Evolutionary conservation across 2,888 invertebrate species (phyloP).

Genomic region (Pollenia labialis): DNA sequence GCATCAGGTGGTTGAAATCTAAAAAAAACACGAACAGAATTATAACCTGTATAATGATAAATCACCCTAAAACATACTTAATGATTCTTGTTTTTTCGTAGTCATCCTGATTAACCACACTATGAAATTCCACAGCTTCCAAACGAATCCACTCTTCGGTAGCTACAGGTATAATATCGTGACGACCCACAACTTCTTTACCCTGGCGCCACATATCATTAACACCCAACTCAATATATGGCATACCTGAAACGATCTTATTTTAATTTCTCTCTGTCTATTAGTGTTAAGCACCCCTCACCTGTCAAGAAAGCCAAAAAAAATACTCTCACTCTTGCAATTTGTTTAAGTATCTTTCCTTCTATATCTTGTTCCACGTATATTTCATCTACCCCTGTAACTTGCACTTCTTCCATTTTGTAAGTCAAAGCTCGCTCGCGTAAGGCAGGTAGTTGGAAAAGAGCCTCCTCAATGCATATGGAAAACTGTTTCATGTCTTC

Average conservation of each 20-base stretch:
- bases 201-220: conserved; percentile 99
- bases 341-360: conserved; percentile 94
- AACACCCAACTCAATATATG: conserved; percentile 97
- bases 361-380: conserved; percentile 94
- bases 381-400: conserved; percentile 96
- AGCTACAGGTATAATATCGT: conserved; percentile 99
- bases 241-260: conserved; percentile 88
- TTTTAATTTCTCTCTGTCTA: neutral
- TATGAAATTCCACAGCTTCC: conserved; percentile 97
- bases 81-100: conserved; percentile 93
- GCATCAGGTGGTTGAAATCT: conserved; percentile 99
- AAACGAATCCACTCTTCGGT: conserved; percentile 99
- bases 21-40: neutral
- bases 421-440: conserved; percentile 95
- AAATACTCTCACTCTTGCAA: conserved; percentile 97
- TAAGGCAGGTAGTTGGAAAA: conserved; percentile 93
- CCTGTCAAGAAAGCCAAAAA: conserved; percentile 98
- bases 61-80: conserved; percentile 86
- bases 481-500: conserved; percentile 97
- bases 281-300: conserved; percentile 77
- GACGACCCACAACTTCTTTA: conserved; percentile 99
- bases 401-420: conserved; percentile 98
- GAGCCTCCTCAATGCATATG: conserved; percentile 94
- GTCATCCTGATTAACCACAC: conserved; percentile 95
- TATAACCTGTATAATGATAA: neutral